A percentile compares a stretch with the other conserved stretches of the same genome.
Evolutionary conservation across 1,140 invertebrate genomes (phyloP).

Genomic region (Contarinia nasturtii): DNA sequence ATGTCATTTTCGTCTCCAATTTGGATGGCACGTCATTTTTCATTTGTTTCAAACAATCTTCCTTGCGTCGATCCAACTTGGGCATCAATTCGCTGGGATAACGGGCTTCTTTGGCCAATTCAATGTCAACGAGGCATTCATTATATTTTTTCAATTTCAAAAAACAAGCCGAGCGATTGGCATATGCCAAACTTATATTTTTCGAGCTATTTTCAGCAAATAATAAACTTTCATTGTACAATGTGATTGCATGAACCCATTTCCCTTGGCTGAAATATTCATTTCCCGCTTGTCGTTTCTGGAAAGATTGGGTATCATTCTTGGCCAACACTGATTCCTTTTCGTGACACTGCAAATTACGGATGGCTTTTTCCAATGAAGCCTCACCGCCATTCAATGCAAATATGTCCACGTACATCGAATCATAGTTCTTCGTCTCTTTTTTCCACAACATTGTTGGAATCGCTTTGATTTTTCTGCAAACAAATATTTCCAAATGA

Average conservation of each 20-base stretch:
- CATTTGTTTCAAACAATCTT: constrained; percentile 22
- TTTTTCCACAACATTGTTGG: no score
- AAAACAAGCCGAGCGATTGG: constrained; percentile 50
- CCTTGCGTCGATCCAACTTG: constrained; percentile 30
- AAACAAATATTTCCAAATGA: no score
- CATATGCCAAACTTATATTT: constrained; percentile 38
- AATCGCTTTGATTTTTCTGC: no score
- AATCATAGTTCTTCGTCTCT: no score
- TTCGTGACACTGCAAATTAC: no score
- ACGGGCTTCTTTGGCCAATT: constrained; percentile 26
- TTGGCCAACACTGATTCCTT: neutral
- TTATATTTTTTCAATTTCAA: constrained; percentile 36
- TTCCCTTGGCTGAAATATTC: constrained; percentile 27
- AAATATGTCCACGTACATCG: no score
- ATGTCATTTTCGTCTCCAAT: constrained; percentile 19
- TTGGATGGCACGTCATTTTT: constrained; percentile 13
- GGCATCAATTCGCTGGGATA: constrained; percentile 30
- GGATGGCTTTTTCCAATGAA: no score
- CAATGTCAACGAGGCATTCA: constrained; percentile 37
- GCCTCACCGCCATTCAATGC: no score
- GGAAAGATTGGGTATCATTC: constrained; percentile 16
- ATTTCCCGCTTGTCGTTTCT: constrained; percentile 34
- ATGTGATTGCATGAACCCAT: constrained; percentile 29
- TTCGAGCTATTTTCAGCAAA: constrained; percentile 31
- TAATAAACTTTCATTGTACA: constrained; percentile 40